Conservation (phyloP, 2,113 vertebrate genomes). For the Misgurnus anguillicaudatus region DNA sequence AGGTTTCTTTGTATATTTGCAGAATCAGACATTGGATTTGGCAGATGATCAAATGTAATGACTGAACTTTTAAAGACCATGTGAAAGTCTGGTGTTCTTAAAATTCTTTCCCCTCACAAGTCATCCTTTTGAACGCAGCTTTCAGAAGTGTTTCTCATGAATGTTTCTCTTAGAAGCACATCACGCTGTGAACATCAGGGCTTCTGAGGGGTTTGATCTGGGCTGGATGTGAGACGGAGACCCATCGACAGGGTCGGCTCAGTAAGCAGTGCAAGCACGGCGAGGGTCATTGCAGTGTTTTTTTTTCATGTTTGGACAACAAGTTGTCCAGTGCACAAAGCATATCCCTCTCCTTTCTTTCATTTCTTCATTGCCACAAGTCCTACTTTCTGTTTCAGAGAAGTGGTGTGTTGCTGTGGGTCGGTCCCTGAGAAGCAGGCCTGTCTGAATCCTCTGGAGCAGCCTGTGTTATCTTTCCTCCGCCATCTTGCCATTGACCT, state of each 20-base stretch:
- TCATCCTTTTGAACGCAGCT: background rate
- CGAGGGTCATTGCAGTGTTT: constrained; percentile 67
- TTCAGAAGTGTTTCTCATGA: constrained; percentile 1
- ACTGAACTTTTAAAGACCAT: constrained; percentile 42
- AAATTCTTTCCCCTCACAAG: constrained; percentile 34
- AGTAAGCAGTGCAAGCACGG: constrained; percentile 65
- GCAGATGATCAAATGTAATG: constrained; percentile 49
- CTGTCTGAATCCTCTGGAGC: constrained; percentile 58
- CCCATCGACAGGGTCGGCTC: constrained; percentile 45
- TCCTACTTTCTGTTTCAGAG: constrained; percentile 34
- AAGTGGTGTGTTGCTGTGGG: constrained; percentile 54
- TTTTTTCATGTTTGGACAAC: constrained; percentile 45
- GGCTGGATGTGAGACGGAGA: constrained; percentile 17
- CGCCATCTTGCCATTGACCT: constrained; percentile 70
- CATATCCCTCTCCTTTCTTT: constrained; percentile 40
- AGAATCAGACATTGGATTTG: constrained; percentile 50
- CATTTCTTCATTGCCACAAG: constrained; percentile 7
- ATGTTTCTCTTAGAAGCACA: constrained; percentile 1
- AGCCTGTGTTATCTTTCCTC: constrained; percentile 76
- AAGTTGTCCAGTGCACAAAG: constrained; percentile 71
- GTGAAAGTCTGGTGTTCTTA: constrained; percentile 34
- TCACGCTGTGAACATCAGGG: background rate
- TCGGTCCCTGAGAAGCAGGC: constrained; percentile 78
- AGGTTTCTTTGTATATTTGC: constrained; percentile 64
- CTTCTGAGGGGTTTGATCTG: constrained; percentile 1